Conservation (phyloP, 2,797 vertebrate species). For the Zenarchopterus dispar region DNA sequence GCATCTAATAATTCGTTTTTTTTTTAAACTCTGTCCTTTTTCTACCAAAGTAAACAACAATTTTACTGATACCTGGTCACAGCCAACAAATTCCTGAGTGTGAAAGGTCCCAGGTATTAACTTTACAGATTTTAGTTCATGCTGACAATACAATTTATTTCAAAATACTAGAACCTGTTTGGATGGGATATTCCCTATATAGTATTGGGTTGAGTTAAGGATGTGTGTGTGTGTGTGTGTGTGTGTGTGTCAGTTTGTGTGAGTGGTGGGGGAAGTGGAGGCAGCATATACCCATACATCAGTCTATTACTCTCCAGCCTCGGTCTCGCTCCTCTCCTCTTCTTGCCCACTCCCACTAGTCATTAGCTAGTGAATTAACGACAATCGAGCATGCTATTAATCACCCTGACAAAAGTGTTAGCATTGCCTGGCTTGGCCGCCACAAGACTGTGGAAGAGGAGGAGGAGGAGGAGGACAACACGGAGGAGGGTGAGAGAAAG, state of each 20-base stretch:
- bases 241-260: constrained; percentile 6
- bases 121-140: background rate
- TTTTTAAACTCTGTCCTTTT: no score
- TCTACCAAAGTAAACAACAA: no score
- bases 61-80: background rate
- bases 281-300: constrained; percentile 92
- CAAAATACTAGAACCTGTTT: background rate
- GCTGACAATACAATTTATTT: background rate
- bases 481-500: constrained; percentile 8
- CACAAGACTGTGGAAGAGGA: constrained; percentile 68
- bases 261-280: constrained; percentile 50
- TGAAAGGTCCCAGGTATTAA: background rate
- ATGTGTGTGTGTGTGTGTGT: constrained; percentile 6
- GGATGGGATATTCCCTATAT: background rate
- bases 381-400: constrained; percentile 95
- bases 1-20: no score
- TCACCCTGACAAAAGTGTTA: constrained; percentile 98
- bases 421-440: constrained; percentile 84
- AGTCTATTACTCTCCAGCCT: constrained; percentile 91
- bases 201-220: constrained; percentile 4
- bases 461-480: constrained; percentile 23
- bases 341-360: constrained; percentile 81
- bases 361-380: constrained; percentile 99
- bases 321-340: constrained; percentile 75
- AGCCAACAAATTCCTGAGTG: background rate